A percentile compares a stretch with the other conserved stretches of the same genome.
These are phyloP conservation scores for Sylvilagus bachmani DNA, from an alignment of 2,113 vertebrate genomes.

Conservation along the genomic window DNA sequence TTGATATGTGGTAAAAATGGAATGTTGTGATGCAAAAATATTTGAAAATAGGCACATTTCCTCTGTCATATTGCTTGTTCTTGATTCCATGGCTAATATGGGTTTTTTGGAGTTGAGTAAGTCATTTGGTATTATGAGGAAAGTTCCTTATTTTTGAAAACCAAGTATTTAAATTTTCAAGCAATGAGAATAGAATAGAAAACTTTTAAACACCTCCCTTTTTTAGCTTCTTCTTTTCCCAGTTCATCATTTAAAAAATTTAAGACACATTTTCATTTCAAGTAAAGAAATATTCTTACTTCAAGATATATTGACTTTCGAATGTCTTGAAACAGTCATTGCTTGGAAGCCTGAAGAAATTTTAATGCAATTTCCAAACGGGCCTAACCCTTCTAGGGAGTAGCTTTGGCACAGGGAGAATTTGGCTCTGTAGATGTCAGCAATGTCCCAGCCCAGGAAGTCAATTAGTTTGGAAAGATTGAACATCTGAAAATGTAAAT, in stretches of 20 bases:
- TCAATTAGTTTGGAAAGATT: slow-evolving; percentile 67
- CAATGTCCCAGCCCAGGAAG: slow-evolving; percentile 68
- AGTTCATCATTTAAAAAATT: slow-evolving; percentile 65
- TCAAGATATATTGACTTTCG: slow-evolving; percentile 74
- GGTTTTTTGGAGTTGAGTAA: slow-evolving; percentile 18
- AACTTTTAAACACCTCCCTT: neutral
- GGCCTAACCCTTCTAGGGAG: slow-evolving; percentile 60
- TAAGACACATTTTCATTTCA: slow-evolving; percentile 72
- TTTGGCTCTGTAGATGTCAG: slow-evolving; percentile 60
- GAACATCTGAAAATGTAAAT: slow-evolving; percentile 73
- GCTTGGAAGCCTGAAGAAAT: slow-evolving; percentile 68
- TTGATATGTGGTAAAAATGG: neutral
- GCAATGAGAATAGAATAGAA: neutral
- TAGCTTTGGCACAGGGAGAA: slow-evolving; percentile 60
- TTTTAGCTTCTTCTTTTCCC: slow-evolving; percentile 53
- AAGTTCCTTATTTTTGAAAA: slow-evolving; percentile 38
- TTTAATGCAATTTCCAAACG: slow-evolving; percentile 74
- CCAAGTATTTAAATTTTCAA: slow-evolving; percentile 59
- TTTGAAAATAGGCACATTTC: slow-evolving; percentile 21
- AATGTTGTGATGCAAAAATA: slow-evolving; percentile 55
- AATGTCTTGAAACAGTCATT: slow-evolving; percentile 66
- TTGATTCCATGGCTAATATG: neutral
- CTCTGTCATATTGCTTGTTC: neutral
- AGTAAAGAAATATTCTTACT: slow-evolving; percentile 67
- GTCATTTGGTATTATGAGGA: neutral